Percentiles rank a stretch among this genome's conserved stretches.
Evolutionary conservation across 2,113 vertebrate species (phyloP).

Genomic region (Labeo rohita): DNA sequence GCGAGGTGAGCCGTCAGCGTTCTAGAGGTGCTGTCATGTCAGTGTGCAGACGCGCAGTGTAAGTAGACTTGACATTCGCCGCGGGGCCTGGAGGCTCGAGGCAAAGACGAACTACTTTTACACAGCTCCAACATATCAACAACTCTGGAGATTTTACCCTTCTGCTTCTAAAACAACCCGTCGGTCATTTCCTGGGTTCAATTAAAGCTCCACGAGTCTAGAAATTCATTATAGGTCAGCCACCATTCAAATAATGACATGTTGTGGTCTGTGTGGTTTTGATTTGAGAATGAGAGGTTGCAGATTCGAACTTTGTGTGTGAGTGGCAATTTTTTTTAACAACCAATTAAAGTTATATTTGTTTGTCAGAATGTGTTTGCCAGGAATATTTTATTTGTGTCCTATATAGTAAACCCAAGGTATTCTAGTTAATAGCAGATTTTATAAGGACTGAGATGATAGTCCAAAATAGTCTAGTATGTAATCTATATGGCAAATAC

Average conservation of each 20-base stretch:
- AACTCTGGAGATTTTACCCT: slow-evolving; percentile 10
- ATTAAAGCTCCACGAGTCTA: not conserved
- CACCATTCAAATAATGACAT: not conserved
- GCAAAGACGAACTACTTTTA: slow-evolving; percentile 15
- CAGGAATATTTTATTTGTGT: not conserved
- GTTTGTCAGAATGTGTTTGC: not conserved
- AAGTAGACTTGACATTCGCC: slow-evolving; percentile 13
- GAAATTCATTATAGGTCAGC: slow-evolving; percentile 1
- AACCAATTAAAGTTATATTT: not conserved
- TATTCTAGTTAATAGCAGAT: not conserved
- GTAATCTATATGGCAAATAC: not conserved
- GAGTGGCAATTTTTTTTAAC: not conserved
- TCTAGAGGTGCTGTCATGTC: slow-evolving; percentile 28
- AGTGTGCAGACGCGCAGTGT: not conserved
- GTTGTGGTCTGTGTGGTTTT: slow-evolving; percentile 2
- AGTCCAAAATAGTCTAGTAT: not conserved
- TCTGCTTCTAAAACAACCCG: not conserved
- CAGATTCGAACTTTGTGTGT: not conserved
- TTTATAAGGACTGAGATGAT: not conserved
- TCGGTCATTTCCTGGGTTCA: not conserved
- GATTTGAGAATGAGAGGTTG: not conserved
- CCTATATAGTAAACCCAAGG: not conserved
- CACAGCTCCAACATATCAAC: not conserved
- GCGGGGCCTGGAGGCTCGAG: not conserved
- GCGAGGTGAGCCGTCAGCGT: not conserved